phyloP scores from a whole-genome alignment of 2,113 vertebrate genomes.

The Anhinga rufa region DNA sequence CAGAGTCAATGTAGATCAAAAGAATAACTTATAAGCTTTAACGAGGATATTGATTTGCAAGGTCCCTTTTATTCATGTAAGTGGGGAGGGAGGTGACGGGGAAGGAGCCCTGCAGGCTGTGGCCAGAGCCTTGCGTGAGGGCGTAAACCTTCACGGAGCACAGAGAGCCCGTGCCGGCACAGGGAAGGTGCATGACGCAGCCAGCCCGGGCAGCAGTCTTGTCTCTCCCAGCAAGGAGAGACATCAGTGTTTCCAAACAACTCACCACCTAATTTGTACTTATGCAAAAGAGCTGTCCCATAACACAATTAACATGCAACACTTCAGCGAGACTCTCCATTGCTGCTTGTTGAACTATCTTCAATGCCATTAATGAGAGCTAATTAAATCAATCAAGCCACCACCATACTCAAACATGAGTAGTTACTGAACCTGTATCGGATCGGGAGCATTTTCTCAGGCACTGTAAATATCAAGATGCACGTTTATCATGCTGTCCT shows the following conservation, averaged over 20 bases:
- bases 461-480: neutral
- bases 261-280: slow-evolving; percentile 30
- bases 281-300: neutral
- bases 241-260: slow-evolving; percentile 50
- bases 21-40: slow-evolving; percentile 31
- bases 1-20: neutral
- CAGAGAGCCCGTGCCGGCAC: accelerated
- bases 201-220: neutral
- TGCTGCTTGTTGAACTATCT: slow-evolving; percentile 28
- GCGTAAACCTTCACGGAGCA: neutral
- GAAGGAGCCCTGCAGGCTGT: neutral
- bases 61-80: neutral
- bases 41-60: neutral
- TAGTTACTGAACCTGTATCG: neutral
- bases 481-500: slow-evolving; percentile 40
- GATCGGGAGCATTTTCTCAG: neutral
- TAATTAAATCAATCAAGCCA: slow-evolving; percentile 68
- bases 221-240: neutral
- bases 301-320: slow-evolving; percentile 44
- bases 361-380: slow-evolving; percentile 45
- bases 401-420: neutral
- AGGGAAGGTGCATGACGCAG: neutral
- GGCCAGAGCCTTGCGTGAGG: neutral
- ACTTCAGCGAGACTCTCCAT: slow-evolving; percentile 20
- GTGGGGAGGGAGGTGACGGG: accelerated